Evolutionary conservation across 2,113 vertebrate species (phyloP).

Genomic region (Myxocyprinus asiaticus): DNA sequence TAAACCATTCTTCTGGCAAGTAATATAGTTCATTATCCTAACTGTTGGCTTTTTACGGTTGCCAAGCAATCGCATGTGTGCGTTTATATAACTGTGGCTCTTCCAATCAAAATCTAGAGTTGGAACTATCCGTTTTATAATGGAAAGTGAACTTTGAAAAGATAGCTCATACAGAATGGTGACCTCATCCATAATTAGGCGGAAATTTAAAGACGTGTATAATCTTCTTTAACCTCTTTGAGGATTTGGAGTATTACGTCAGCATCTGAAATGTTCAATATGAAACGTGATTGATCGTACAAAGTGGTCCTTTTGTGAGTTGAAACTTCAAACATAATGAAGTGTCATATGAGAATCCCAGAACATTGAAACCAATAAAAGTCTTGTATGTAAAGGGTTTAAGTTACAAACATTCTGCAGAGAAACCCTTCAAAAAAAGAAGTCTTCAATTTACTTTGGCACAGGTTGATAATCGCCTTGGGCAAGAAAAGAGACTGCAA

Average conservation of each 20-base stretch:
- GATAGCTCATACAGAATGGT: too few species aligned
- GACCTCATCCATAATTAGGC: too few species aligned
- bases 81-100: too few species aligned
- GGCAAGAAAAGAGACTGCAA: constrained; percentile 1
- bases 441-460: constrained; percentile 1
- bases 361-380: background rate
- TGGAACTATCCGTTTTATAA: too few species aligned
- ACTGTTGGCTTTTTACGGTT: too few species aligned
- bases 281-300: background rate
- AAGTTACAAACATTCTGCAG: background rate
- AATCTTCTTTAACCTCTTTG: too few species aligned
- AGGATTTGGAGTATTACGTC: background rate
- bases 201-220: too few species aligned
- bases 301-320: background rate
- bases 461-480: constrained; percentile 1
- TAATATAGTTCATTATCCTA: too few species aligned
- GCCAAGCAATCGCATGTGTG: too few species aligned
- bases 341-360: background rate
- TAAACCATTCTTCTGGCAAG: too few species aligned
- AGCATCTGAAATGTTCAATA: background rate
- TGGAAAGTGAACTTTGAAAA: too few species aligned
- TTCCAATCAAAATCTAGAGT: too few species aligned
- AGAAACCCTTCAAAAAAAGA: background rate
- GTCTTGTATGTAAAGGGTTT: background rate
- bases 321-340: background rate